A percentile compares a stretch with the other conserved stretches of the same genome.
phyloP scores from a whole-genome alignment of 2,888 invertebrate genomes.

The Drosophila meridionalis region DNA sequence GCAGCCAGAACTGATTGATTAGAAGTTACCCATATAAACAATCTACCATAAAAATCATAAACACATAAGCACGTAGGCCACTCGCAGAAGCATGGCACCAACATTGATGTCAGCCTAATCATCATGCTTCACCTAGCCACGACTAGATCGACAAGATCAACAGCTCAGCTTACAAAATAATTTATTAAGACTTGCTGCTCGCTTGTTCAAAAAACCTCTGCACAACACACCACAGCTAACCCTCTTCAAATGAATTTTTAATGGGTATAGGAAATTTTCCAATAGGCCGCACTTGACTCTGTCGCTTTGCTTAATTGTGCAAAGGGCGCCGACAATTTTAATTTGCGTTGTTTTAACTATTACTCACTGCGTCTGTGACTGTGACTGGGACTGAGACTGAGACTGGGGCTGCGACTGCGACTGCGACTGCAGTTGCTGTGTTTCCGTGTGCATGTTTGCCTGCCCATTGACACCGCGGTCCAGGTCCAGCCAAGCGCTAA shows the following conservation, averaged over 20 bases:
- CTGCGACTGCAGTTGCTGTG: slow-evolving; percentile 5
- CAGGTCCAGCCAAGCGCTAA: slow-evolving; percentile 40
- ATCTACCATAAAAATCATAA: neutral
- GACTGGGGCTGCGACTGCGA: neutral
- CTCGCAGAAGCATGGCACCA: neutral
- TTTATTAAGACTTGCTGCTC: neutral
- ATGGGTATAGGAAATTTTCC: slow-evolving; percentile 3
- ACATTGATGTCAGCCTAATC: neutral
- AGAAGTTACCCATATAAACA: neutral
- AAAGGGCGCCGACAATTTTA: slow-evolving; percentile 67
- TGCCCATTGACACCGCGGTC: slow-evolving; percentile 50
- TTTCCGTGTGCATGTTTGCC: slow-evolving; percentile 41
- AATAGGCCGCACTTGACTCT: slow-evolving; percentile 43
- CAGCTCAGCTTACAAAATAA: neutral
- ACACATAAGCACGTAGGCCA: neutral
- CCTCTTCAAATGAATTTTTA: neutral
- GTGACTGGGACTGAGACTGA: neutral
- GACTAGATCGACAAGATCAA: neutral
- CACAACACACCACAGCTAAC: neutral
- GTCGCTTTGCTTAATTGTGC: slow-evolving; percentile 60
- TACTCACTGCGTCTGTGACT: slow-evolving; percentile 10
- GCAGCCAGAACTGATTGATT: neutral
- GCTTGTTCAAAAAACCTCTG: neutral
- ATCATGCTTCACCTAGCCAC: neutral
- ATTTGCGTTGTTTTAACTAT: slow-evolving; percentile 32